Conservation (phyloP, 1,140 invertebrate genomes). For the Zaprionus gabonicus region DNA sequence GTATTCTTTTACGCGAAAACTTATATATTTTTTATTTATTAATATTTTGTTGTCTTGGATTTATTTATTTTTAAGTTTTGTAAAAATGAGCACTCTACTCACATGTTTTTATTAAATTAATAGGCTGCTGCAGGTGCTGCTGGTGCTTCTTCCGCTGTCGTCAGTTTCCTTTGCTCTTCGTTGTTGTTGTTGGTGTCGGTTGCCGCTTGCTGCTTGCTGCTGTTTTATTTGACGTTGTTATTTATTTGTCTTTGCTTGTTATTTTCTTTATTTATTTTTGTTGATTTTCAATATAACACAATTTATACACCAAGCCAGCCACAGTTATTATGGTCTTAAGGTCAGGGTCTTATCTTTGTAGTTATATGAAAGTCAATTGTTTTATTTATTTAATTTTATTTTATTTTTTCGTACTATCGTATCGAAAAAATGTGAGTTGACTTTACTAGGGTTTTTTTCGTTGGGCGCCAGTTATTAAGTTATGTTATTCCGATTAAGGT, state of each 20-base stretch:
- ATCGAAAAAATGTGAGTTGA: too few species aligned
- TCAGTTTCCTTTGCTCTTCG: background rate
- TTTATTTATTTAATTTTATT: too few species aligned
- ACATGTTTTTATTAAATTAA: background rate
- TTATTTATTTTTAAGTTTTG: background rate
- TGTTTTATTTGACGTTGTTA: background rate
- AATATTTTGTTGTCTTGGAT: background rate
- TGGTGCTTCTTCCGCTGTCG: background rate
- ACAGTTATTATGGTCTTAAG: too few species aligned
- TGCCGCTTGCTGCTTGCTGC: background rate
- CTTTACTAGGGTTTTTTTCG: too few species aligned
- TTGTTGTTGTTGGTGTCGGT: background rate
- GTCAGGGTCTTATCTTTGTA: too few species aligned
- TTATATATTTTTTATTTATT: conserved; percentile 2
- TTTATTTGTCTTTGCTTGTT: background rate
- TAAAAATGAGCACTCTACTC: background rate
- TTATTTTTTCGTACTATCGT: too few species aligned
- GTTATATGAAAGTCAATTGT: too few species aligned
- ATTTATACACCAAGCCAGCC: too few species aligned
- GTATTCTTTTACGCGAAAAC: background rate
- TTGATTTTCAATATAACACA: too few species aligned
- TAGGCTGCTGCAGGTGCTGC: background rate
- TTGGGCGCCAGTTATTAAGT: too few species aligned
- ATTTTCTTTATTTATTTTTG: background rate
- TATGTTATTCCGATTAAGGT: background rate